Base-by-base conservation (phyloP, 1,140 invertebrate genomes). In the Thaumetopoea pityocampa region DNA sequence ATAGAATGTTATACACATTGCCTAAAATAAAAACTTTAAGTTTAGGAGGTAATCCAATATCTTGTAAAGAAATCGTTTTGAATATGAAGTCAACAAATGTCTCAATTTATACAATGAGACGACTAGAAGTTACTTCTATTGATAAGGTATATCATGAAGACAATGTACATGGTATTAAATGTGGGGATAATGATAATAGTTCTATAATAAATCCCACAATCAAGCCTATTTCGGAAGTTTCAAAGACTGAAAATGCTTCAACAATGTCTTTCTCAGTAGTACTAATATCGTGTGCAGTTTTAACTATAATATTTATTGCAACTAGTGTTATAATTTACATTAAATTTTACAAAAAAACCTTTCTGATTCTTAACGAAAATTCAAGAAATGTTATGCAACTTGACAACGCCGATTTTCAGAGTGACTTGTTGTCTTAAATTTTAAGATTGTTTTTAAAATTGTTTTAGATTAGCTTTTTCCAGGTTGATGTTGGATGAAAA, bases 141-240 rank as follows among this genome's bases (percentile, higher is more conserved):
- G 35, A 79, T 29, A 77, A 78, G 50, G 48, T 74, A 30, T 81
- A 66, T 43, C 69, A 81, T 20, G 77, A 81, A 37, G 77, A 81
- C 35, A 81, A 81, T 40, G 77, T 78, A 1, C 50, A 76, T 28
- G 77, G 77, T 16, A 81, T 81, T 27, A 60, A 47, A 49, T 81
- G 77, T 64, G 74, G 77, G 14, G 51, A 71, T 40, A 17, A 17
- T 8, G 38, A 34, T 5, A 20, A 36, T 23, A 30, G 18, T n/a
- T n/a, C n/a, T 4, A 29, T 24, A 8, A 16, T 14, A 8, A 22
- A 6, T 20, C 19, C 7, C 7, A 20, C 36, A 20, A 12, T 6
- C n/a, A 27, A 12, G 8, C 5, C 15, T 4, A 33, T n/a, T n/a
- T n/a, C n/a, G n/a, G n/a, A n/a, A n/a, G n/a, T n/a, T n/a, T n/a